These are phyloP conservation scores for Malurus melanocephalus DNA, from an alignment of 2,113 vertebrate genomes.

Conservation along the genomic window DNA sequence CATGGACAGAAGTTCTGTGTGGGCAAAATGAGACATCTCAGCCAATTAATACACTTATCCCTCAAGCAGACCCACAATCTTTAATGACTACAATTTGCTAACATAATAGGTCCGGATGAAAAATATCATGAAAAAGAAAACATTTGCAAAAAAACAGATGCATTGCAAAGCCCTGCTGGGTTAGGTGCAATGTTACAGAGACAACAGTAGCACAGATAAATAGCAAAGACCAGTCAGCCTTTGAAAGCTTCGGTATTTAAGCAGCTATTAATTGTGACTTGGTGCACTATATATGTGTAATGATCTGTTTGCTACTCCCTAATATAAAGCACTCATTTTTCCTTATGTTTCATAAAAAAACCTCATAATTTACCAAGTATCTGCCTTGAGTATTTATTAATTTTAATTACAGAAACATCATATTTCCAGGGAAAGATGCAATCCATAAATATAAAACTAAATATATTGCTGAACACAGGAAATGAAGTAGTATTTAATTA, in stretches of 20 bases:
- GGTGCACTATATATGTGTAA: neutral
- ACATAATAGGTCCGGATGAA: neutral
- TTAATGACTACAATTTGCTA: neutral
- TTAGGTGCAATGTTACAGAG: neutral
- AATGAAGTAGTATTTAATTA: conserved; percentile 62
- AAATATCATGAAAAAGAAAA: neutral
- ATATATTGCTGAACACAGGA: conserved; percentile 38
- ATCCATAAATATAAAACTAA: conserved; percentile 43
- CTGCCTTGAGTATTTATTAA: neutral
- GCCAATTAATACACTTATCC: neutral
- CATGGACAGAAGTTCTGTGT: neutral
- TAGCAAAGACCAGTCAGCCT: neutral
- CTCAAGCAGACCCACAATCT: neutral
- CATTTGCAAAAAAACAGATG: neutral
- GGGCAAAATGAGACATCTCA: neutral
- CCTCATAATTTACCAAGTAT: neutral
- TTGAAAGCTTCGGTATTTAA: neutral
- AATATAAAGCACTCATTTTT: neutral
- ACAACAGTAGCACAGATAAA: neutral
- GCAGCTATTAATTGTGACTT: neutral
- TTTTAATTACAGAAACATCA: conserved; percentile 38
- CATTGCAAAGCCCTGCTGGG: neutral
- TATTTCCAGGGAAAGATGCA: conserved; percentile 39
- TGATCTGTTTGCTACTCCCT: neutral
- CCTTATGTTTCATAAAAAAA: neutral